Evolutionary conservation across 2,797 vertebrate species (phyloP), one percentile per base, ranked within the genome.

Genomic region (Diceros bicornis): DNA sequence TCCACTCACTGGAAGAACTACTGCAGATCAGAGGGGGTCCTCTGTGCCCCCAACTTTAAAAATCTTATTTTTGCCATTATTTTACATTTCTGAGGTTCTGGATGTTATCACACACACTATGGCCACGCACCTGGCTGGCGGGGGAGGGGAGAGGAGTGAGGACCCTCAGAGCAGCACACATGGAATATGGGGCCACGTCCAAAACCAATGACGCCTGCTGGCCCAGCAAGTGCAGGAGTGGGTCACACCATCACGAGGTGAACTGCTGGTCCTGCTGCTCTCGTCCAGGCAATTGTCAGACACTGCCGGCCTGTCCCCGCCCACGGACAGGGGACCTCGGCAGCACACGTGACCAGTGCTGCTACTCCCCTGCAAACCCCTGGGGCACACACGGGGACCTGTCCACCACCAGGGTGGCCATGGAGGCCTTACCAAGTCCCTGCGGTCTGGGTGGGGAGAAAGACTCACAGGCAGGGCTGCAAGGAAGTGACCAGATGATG

Each of bases 271-370:
- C n/a, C 50, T 55, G 21, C 2, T 0, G 20, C 55, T 77, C 11
- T 44, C 23, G 11, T 25, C 75, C 59, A 2, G 4, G 27, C 17
- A 18, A 37, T 47, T 29, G n/a, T 7, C 25, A 0, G 27, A 14
- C 41, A 13, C 18, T 2, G 2, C 1, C 0, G 0, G 72, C 55
- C 52, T 3, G 20, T 16, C 61, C 52, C 32, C 34, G 18, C 27
- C 32, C 91, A 7, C 8, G 16, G 32, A 69, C 27, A 44, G 52
- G 3, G 21, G 66, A 79, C 52, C 47, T 57, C 2, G 0, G 66
- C 8, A 3, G 41, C 34, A 21, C 3, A 4, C 25, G 4, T 20
- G 10, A 23, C 72, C 0, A 0, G 29, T 0, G 5, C 17, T 0
- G 1, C 52, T 2, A 16, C 2, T 5, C 10, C 55, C 6, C 29